Evolutionary conservation across 2,797 vertebrate species (phyloP).

Genomic region (Percopsis omiscomaycus): DNA sequence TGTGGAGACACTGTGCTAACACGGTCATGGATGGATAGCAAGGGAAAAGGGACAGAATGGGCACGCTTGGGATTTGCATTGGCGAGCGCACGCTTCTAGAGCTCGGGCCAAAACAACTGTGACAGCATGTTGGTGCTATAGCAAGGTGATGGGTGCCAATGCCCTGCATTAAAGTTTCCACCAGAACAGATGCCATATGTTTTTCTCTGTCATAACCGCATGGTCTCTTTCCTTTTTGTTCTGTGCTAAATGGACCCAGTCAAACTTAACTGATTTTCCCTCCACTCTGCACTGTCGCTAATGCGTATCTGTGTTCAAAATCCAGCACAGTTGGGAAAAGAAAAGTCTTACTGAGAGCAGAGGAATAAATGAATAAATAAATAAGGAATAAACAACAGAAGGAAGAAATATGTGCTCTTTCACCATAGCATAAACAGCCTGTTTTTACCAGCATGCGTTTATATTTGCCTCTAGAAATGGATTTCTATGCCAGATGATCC

Average conservation of each 20-base stretch:
- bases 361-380: slow-evolving; percentile 20
- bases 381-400: slow-evolving; percentile 3
- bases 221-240: slow-evolving; percentile 50
- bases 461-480: slow-evolving; percentile 9
- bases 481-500: slow-evolving; percentile 41
- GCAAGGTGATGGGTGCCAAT: slow-evolving; percentile 55
- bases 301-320: slow-evolving; percentile 53
- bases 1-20: slow-evolving; percentile 37
- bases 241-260: slow-evolving; percentile 43
- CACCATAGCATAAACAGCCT: slow-evolving; percentile 16
- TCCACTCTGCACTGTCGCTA: slow-evolving; percentile 37
- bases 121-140: slow-evolving; percentile 62
- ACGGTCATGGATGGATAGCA: slow-evolving; percentile 38
- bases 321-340: slow-evolving; percentile 42
- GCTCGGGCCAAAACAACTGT: slow-evolving; percentile 65
- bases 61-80: slow-evolving; percentile 42
- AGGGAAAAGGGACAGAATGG: slow-evolving; percentile 46
- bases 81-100: slow-evolving; percentile 55
- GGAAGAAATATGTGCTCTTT: neutral
- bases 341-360: slow-evolving; percentile 30
- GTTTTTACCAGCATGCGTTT: slow-evolving; percentile 13
- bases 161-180: slow-evolving; percentile 58
- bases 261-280: slow-evolving; percentile 46
- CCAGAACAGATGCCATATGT: slow-evolving; percentile 67
- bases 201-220: slow-evolving; percentile 56